Conservation (phyloP, 2,797 vertebrate species). For the Pempheris klunzingeri region DNA sequence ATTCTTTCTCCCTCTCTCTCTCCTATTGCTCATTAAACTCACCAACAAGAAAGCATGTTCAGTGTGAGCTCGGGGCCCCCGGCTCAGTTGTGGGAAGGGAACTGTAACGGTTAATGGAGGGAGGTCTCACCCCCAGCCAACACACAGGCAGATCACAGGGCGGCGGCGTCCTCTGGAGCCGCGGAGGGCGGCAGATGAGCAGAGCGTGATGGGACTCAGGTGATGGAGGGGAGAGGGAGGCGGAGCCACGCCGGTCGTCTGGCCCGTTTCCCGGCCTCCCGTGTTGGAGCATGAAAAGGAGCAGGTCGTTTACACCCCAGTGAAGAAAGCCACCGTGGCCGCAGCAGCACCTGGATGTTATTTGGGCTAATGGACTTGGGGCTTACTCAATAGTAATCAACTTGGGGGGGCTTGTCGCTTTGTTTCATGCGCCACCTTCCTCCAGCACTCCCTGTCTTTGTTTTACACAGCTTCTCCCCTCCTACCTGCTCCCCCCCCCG, state of each 20-base stretch:
- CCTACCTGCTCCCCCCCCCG: slow-evolving; percentile 50
- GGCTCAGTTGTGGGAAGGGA: slow-evolving; percentile 79
- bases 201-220: slow-evolving; percentile 72
- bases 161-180: slow-evolving; percentile 56
- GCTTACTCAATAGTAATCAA: slow-evolving; percentile 85
- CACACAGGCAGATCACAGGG: slow-evolving; percentile 69
- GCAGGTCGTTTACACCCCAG: slow-evolving; percentile 83
- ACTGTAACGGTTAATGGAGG: slow-evolving; percentile 71
- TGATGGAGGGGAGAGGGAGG: slow-evolving; percentile 72
- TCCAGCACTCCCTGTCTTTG: slow-evolving; percentile 50
- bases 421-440: slow-evolving; percentile 71
- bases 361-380: slow-evolving; percentile 86
- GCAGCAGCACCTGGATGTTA: slow-evolving; percentile 87
- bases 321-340: slow-evolving; percentile 82
- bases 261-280: slow-evolving; percentile 86
- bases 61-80: slow-evolving; percentile 67
- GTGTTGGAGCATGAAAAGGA: slow-evolving; percentile 85
- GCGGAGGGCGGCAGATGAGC: slow-evolving; percentile 62
- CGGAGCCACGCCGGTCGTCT: slow-evolving; percentile 80
- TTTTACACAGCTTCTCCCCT: slow-evolving; percentile 26
- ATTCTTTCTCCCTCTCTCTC: slow-evolving; percentile 69
- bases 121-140: slow-evolving; percentile 79
- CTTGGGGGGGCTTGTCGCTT: slow-evolving; percentile 83
- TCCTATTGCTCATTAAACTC: slow-evolving; percentile 82
- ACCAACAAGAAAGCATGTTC: slow-evolving; percentile 73